A percentile compares a stretch with the other conserved stretches of the same genome.
These are phyloP conservation scores for Drosophila conformis DNA, from an alignment of 2,888 invertebrate species.

Conservation along the genomic window DNA sequence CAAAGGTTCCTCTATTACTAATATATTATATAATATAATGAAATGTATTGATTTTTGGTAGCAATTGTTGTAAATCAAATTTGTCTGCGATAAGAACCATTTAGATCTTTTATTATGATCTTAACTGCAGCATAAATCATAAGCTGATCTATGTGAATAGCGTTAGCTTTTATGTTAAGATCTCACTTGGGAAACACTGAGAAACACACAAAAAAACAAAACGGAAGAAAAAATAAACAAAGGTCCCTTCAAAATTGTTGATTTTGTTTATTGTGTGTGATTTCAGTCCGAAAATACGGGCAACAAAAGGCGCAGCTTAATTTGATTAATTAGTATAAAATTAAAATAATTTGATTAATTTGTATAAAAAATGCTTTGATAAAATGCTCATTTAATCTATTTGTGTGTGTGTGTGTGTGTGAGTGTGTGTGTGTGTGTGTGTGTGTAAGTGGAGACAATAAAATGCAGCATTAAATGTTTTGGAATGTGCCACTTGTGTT, in stretches of 20 bases:
- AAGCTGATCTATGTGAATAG: conserved; percentile 15
- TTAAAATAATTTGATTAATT: conserved; percentile 4
- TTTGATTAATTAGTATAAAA: conserved; percentile 73
- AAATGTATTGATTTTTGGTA: background rate
- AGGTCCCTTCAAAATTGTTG: conserved; percentile 7
- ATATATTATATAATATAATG: background rate
- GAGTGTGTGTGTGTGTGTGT: conserved; percentile 6
- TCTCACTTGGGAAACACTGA: conserved; percentile 1
- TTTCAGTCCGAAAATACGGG: conserved; percentile 25
- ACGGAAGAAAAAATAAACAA: conserved; percentile 22
- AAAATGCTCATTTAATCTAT: conserved; percentile 53
- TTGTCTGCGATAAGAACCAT: background rate
- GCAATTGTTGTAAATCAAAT: background rate
- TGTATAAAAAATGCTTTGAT: conserved; percentile 59
- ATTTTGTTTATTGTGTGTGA: conserved; percentile 22
- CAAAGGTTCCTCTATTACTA: background rate
- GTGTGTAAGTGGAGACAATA: conserved; percentile 21
- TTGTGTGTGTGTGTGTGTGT: conserved; percentile 7
- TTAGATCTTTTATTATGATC: background rate
- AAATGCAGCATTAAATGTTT: conserved; percentile 57
- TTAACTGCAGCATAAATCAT: conserved; percentile 9
- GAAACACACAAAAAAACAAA: background rate
- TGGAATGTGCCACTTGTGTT: conserved; percentile 78
- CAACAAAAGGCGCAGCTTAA: conserved; percentile 77
- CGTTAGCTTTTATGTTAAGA: conserved; percentile 1